These are phyloP conservation scores for Pyralis farinalis DNA, from an alignment of 2,888 invertebrate species.

Conservation along the genomic window DNA sequence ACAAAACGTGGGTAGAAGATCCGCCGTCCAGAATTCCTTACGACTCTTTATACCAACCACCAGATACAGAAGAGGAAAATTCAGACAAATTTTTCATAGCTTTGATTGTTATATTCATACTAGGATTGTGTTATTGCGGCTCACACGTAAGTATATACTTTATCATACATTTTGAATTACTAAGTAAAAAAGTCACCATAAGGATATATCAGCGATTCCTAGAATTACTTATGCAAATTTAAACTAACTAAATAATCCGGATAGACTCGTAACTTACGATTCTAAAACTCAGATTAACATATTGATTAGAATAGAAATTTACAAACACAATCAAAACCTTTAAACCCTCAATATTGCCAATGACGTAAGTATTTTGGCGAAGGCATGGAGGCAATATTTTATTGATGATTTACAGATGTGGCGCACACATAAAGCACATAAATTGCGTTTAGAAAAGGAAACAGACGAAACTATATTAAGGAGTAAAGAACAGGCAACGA, in stretches of 20 bases:
- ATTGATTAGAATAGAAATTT: too few relatives aligned
- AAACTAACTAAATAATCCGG: too few relatives aligned
- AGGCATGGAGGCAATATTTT: background rate
- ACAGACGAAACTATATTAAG: slow-evolving; percentile 88
- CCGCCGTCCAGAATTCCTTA: slow-evolving; percentile 89
- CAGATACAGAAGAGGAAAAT: slow-evolving; percentile 89
- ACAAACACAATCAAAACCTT: too few relatives aligned
- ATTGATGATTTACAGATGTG: slow-evolving; percentile 75
- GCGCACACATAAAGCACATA: slow-evolving; percentile 87
- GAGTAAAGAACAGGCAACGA: slow-evolving; percentile 87
- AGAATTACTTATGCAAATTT: too few relatives aligned
- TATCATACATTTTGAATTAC: too few relatives aligned
- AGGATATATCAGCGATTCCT: too few relatives aligned
- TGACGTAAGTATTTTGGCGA: background rate
- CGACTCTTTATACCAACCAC: slow-evolving; percentile 86
- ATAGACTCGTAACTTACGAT: too few relatives aligned
- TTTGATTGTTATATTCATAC: slow-evolving; percentile 87
- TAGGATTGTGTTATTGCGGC: slow-evolving; percentile 80
- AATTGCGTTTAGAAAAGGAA: slow-evolving; percentile 86
- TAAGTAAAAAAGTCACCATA: too few relatives aligned
- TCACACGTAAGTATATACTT: slow-evolving; percentile 86
- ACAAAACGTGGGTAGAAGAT: slow-evolving; percentile 92
- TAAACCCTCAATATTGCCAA: background rate
- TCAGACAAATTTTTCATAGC: slow-evolving; percentile 91
- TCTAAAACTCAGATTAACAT: too few relatives aligned